These are phyloP conservation scores for Drosophila putrida DNA, from an alignment of 2,888 invertebrate genomes.

Conservation along the genomic window DNA sequence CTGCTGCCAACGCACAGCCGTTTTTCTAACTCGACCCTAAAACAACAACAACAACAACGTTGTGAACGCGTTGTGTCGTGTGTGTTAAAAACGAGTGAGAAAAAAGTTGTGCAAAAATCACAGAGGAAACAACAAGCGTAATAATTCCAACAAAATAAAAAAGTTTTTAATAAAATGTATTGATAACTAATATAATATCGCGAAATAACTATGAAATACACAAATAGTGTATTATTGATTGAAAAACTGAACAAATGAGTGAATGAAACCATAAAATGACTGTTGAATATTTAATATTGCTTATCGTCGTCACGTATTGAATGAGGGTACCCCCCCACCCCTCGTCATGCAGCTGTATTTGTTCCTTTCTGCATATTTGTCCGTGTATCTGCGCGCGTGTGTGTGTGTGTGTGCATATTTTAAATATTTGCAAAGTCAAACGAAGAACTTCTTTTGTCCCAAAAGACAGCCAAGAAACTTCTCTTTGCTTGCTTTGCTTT, in stretches of 20 bases:
- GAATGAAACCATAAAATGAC: constrained; percentile 41
- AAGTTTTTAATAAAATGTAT: constrained; percentile 33
- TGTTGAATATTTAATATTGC: constrained; percentile 19
- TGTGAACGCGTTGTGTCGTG: constrained; percentile 47
- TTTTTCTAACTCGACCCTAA: constrained; percentile 70
- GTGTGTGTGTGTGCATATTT: constrained; percentile 63
- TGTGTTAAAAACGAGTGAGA: constrained; percentile 50
- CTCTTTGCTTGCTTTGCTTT: constrained; percentile 61
- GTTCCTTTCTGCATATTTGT: constrained; percentile 29
- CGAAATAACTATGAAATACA: constrained; percentile 30
- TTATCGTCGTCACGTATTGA: not conserved
- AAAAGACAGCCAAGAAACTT: constrained; percentile 66
- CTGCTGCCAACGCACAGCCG: constrained; percentile 65
- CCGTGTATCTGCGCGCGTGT: constrained; percentile 25
- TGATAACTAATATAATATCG: constrained; percentile 2
- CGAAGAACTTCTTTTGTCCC: constrained; percentile 13
- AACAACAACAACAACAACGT: constrained; percentile 43
- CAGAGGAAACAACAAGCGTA: constrained; percentile 40
- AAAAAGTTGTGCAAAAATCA: constrained; percentile 55
- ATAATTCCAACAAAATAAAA: constrained; percentile 34
- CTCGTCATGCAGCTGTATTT: constrained; percentile 50
- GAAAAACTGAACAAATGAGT: constrained; percentile 27
- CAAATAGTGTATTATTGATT: constrained; percentile 28
- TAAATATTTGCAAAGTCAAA: constrained; percentile 65
- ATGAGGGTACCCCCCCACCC: not conserved